A percentile compares a stretch with the other conserved stretches of the same genome.
Evolutionary conservation across 1,140 invertebrate genomes (phyloP).

Genomic region (Heliconius nattereri): DNA sequence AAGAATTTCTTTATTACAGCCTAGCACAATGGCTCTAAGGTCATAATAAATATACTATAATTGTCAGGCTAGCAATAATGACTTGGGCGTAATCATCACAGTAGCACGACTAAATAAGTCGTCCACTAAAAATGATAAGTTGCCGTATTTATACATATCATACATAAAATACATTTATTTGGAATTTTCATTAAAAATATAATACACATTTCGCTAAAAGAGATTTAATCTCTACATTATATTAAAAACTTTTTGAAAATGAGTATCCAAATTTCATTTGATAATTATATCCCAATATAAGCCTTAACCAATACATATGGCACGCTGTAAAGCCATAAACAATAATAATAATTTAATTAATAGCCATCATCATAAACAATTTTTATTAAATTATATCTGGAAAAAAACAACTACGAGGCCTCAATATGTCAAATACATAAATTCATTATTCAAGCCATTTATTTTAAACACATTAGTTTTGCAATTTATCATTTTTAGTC

Average conservation of each 20-base stretch:
- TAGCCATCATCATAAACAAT: background rate
- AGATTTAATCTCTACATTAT: background rate
- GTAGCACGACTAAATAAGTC: background rate
- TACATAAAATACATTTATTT: background rate
- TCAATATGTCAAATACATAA: constrained; percentile 1
- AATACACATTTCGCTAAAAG: background rate
- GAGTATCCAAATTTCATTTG: background rate
- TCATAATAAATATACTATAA: constrained; percentile 39
- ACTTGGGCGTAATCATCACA: constrained; percentile 33
- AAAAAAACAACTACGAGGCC: background rate
- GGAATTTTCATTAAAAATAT: background rate
- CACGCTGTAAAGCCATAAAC: background rate
- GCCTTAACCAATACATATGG: background rate
- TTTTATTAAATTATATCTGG: background rate
- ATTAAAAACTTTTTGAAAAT: background rate
- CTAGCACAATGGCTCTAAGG: constrained; percentile 30
- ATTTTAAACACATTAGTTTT: background rate
- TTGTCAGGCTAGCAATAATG: constrained; percentile 44
- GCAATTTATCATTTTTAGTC: background rate
- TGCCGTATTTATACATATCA: background rate
- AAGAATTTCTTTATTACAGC: constrained; percentile 38
- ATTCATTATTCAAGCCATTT: background rate
- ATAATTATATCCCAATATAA: background rate
- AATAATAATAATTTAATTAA: background rate
- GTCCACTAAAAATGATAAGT: background rate